These are phyloP conservation scores for Scaptomyza reducta DNA, from an alignment of 2,888 invertebrate species.

Conservation along the genomic window DNA sequence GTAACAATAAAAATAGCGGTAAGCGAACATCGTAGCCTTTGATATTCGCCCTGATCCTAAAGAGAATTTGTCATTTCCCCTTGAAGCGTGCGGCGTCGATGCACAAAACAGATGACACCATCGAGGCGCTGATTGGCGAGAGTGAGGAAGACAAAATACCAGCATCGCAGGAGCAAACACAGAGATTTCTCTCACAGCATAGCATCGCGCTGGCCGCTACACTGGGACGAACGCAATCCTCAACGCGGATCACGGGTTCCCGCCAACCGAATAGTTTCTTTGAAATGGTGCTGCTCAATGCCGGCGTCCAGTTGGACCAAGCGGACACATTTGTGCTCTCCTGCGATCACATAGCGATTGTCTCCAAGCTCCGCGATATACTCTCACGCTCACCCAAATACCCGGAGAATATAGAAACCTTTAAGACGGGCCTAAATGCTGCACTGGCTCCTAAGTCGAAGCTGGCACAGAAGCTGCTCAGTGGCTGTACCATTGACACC, in stretches of 20 bases:
- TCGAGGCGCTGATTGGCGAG: slow-evolving; percentile 53
- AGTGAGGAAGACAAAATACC: slow-evolving; percentile 83
- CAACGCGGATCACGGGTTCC: slow-evolving; percentile 55
- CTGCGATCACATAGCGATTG: slow-evolving; percentile 85
- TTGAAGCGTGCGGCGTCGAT: slow-evolving; percentile 37
- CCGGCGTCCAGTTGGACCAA: slow-evolving; percentile 81
- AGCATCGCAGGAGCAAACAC: slow-evolving; percentile 83
- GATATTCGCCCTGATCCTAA: not conserved
- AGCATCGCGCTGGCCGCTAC: slow-evolving; percentile 76
- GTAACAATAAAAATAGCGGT: slow-evolving; percentile 79
- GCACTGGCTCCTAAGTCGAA: slow-evolving; percentile 78
- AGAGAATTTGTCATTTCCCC: not conserved
- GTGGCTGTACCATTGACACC: slow-evolving; percentile 81
- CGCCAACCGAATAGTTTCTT: slow-evolving; percentile 82
- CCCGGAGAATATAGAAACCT: slow-evolving; percentile 86
- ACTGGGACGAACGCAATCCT: slow-evolving; percentile 78
- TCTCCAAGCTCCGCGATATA: slow-evolving; percentile 85
- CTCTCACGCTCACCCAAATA: slow-evolving; percentile 85
- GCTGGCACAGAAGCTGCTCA: slow-evolving; percentile 77
- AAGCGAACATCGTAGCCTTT: slow-evolving; percentile 20
- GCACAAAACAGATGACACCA: slow-evolving; percentile 32
- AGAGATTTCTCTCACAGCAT: slow-evolving; percentile 83
- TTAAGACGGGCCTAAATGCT: slow-evolving; percentile 85
- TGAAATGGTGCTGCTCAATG: slow-evolving; percentile 80
- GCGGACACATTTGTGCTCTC: slow-evolving; percentile 79